phyloP scores from a whole-genome alignment of 2,797 vertebrate genomes.

The Chaetodon trifasciatus region DNA sequence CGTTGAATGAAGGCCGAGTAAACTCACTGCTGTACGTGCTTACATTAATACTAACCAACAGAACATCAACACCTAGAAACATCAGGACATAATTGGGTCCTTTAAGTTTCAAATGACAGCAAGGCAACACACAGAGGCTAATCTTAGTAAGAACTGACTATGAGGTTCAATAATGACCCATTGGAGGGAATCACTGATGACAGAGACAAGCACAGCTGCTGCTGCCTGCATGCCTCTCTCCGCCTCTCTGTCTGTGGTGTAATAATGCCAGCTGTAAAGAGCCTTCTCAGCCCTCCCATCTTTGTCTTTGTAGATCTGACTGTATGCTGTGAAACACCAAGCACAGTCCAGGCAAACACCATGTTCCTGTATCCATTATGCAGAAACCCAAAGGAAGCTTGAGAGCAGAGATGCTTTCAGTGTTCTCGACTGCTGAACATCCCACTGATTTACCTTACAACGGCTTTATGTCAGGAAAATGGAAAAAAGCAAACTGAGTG shows the following conservation, averaged over 20 bases:
- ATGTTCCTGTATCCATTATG: constrained; percentile 76
- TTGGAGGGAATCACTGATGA: constrained; percentile 36
- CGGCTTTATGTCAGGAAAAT: constrained; percentile 18
- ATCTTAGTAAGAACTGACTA: constrained; percentile 28
- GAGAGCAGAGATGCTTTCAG: constrained; percentile 60
- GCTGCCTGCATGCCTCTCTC: constrained; percentile 23
- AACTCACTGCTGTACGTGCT: background rate
- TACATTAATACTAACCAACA: background rate
- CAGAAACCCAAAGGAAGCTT: constrained; percentile 41
- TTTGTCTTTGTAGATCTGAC: constrained; percentile 30
- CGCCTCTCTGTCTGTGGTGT: constrained; percentile 34
- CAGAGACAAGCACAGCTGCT: constrained; percentile 57
- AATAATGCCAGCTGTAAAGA: constrained; percentile 52
- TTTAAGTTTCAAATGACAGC: constrained; percentile 17
- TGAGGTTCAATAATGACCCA: constrained; percentile 47
- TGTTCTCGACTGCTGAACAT: constrained; percentile 51
- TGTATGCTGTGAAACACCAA: constrained; percentile 39
- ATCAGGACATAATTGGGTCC: background rate
- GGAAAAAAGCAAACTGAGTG: constrained; percentile 1
- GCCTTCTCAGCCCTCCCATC: constrained; percentile 40
- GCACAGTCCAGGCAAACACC: constrained; percentile 50
- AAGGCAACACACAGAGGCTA: background rate
- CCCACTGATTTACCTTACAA: constrained; percentile 31
- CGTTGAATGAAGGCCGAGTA: background rate
- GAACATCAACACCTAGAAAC: background rate